These are phyloP conservation scores for Pedicia rivosa DNA, from an alignment of 2,888 invertebrate species.

Conservation along the genomic window DNA sequence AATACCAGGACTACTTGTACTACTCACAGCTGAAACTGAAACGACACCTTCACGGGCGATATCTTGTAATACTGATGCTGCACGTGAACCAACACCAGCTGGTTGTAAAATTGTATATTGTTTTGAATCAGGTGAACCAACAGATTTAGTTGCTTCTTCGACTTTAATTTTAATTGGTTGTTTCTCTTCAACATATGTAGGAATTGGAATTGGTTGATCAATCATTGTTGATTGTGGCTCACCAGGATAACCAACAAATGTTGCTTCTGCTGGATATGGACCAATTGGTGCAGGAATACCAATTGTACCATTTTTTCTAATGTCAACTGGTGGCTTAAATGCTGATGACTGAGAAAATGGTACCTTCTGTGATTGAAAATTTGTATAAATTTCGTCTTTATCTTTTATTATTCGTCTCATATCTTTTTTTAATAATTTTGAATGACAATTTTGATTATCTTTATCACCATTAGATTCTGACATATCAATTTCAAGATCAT, in stretches of 20 bases:
- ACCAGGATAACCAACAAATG: conserved; percentile 56
- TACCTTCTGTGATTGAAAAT: conserved; percentile 23
- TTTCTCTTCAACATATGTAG: conserved; percentile 7
- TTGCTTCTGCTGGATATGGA: conserved; percentile 45
- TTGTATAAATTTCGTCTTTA: neutral
- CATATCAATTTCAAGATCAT: conserved; percentile 65
- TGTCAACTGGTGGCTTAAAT: conserved; percentile 59
- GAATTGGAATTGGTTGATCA: conserved; percentile 7
- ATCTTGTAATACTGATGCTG: conserved; percentile 68
- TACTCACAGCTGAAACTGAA: conserved; percentile 38
- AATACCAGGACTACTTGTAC: conserved; percentile 26
- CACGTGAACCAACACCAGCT: conserved; percentile 62
- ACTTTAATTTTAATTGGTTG: conserved; percentile 4
- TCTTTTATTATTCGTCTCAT: conserved; percentile 22
- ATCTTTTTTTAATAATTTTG: no score
- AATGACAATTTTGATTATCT: no score
- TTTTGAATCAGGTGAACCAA: conserved; percentile 40
- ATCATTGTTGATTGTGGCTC: conserved; percentile 14
- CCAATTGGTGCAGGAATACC: conserved; percentile 35
- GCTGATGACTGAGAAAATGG: conserved; percentile 65
- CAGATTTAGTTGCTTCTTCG: conserved; percentile 3
- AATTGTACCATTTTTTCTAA: conserved; percentile 34
- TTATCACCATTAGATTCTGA: conserved; percentile 44
- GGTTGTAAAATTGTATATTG: conserved; percentile 80
- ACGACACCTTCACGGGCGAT: conserved; percentile 49